Evolutionary conservation across 2,113 vertebrate species (phyloP).

Genomic region (Saccopteryx bilineata): DNA sequence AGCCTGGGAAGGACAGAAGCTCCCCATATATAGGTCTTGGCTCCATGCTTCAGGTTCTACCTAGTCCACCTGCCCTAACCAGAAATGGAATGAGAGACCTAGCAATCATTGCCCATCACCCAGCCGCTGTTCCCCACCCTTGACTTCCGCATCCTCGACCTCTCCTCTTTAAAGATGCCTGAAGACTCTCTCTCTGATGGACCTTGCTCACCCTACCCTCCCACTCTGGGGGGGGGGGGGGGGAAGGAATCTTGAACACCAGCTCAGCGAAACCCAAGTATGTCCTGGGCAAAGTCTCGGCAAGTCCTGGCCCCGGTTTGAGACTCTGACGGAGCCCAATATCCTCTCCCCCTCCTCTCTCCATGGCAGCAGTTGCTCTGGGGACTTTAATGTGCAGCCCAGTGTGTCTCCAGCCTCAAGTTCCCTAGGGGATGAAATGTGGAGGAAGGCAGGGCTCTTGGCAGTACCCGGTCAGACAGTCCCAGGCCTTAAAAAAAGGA

Average conservation of each 20-base stretch:
- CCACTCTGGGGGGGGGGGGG: neutral
- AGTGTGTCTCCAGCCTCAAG: neutral
- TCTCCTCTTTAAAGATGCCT: neutral
- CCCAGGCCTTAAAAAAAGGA: neutral
- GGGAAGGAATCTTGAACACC: slow-evolving; percentile 39
- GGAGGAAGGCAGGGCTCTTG: neutral
- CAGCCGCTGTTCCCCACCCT: neutral
- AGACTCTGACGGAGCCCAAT: neutral
- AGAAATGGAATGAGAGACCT: neutral
- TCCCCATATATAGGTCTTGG: neutral
- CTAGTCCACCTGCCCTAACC: neutral
- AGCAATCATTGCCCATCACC: neutral
- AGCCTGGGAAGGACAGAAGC: neutral
- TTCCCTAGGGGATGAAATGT: neutral
- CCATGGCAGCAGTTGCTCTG: neutral
- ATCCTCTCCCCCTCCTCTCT: neutral
- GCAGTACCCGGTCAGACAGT: neutral
- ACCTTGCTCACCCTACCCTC: slow-evolving; percentile 72
- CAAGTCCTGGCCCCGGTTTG: neutral
- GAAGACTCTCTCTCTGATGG: slow-evolving; percentile 9
- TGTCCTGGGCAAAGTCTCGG: slow-evolving; percentile 72
- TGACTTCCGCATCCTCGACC: no score
- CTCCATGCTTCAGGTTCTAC: neutral
- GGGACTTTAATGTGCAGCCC: neutral
- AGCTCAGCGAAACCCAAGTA: slow-evolving; percentile 73